Evolutionary conservation across 2,113 vertebrate genomes (phyloP), one percentile per base, ranked within the genome.

Genomic region (Ailurus styani): DNA sequence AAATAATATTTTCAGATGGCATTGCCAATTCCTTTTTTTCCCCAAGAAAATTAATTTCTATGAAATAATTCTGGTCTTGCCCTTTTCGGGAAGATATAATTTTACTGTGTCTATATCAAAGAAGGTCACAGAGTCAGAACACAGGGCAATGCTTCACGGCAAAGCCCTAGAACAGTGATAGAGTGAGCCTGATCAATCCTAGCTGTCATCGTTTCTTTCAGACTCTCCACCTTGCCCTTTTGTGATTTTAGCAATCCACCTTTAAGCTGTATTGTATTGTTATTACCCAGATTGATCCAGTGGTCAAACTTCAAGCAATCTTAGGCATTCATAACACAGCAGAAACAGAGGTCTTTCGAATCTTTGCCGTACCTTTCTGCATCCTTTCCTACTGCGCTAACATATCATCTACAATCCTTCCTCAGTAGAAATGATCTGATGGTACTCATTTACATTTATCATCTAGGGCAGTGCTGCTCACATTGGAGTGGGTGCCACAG

Each of bases 21-120:
- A 84, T 52, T 70, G 25, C n/a, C 79, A 77, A 92, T 94, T 90
- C 52, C n/a, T 85, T 60, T 83, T 31, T 31, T 70, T 34, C 54
- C 81, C 27, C 29, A 31, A 79, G 90, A 88, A 97, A 96, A 97
- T 96, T 82, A 94, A 94, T 96, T 97, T 88, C 66, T 86, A 37
- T 90, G 82, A 83, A 96, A 97, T 88, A 62, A 93, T 93, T 95
- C 90, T 90, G 64, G 15, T 86, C 77, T 86, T 96, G 94, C 93
- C 91, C 96, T 97, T 97, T 97, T 72, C 95, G 73, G 68, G 86
- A 95, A 97, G 91, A 94, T 95, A 42, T 27, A n/a, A 94, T 96
- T 97, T 93, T 85, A 77, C 73, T 85, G 66, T 29, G 25, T 95
- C 75, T 95, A 3, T 82, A 78, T 94, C 96, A 78, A 82, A 94